Evolutionary conservation across 2,113 vertebrate genomes (phyloP).

Genomic region (Gallinago jamesoni): DNA sequence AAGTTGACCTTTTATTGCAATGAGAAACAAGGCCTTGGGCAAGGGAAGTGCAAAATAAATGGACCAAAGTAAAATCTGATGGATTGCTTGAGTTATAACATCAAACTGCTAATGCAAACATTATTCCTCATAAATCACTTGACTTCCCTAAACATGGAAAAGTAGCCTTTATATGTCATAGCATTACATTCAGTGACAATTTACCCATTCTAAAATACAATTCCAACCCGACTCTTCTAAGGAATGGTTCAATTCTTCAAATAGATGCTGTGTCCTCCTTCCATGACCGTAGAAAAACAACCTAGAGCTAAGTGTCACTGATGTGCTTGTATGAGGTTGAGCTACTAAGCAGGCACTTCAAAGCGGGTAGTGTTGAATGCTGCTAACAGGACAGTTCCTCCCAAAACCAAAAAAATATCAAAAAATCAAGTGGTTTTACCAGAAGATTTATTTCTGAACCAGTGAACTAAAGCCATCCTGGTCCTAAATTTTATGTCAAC

Average conservation of each 20-base stretch:
- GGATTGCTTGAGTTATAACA: conserved; percentile 42
- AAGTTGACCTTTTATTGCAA: conserved; percentile 58
- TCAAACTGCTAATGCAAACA: conserved; percentile 29
- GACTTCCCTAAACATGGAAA: neutral
- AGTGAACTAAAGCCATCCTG: neutral
- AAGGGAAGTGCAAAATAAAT: conserved; percentile 56
- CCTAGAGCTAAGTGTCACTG: neutral
- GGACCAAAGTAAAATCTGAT: conserved; percentile 56
- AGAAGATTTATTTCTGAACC: neutral
- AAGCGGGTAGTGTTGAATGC: neutral
- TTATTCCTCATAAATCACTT: conserved; percentile 46
- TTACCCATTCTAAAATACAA: neutral
- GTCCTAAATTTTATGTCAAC: neutral
- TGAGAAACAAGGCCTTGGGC: conserved; percentile 61
- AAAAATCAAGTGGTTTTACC: neutral
- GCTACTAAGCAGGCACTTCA: neutral
- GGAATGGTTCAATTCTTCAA: neutral
- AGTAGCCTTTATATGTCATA: neutral
- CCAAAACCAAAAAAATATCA: no score
- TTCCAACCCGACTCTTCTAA: neutral
- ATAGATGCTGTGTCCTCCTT: neutral
- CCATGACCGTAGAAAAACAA: neutral
- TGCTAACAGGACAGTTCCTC: neutral
- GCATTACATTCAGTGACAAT: neutral
- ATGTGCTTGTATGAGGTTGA: neutral